Base-by-base conservation (phyloP, 2,888 invertebrate genomes). In the Mesochorus sp. region DNA sequence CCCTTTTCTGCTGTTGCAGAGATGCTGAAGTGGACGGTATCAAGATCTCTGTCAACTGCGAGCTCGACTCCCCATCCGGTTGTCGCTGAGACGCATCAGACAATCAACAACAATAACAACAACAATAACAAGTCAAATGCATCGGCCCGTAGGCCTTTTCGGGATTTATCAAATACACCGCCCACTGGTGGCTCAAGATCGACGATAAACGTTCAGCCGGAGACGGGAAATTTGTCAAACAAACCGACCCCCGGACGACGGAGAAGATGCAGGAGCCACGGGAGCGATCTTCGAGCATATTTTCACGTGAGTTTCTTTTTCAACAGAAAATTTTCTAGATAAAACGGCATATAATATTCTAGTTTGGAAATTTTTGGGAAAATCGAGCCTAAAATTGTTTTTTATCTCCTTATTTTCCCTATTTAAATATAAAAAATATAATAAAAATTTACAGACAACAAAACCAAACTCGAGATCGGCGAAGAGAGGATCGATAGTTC, bases 11-110 rank as follows among this genome's bases (percentile, higher is more conserved):
- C n/a, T 31, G n/a, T 6, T 70, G 59, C 78, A 89, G 87, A 88
- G 76, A 91, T 91, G 90, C 86, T 91, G 79, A 91, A 91, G 89
- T 91, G 90, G 91, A 91, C 91, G 80, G 90, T 91, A 74, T 91
- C 91, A 77, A 90, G 91, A 84, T 90, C 91, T 44, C 84, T 91
- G 84, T 91, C 91, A 70, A 87, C 88, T 57, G 87, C 86, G 76
- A 87, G 86, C 82, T 88, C 90, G 83, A 90, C 91, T 59, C 90
- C 90, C 68, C 91, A 90, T 75, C 84, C 85, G 47, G 86, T 86
- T 28, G 83, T 87, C 57, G 76, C 83, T 34, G 64, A 86, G 76
- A 24, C 76, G 17, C 73, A 76, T 57, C 73, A 70, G 42, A 70
- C 80, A 12, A 79, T 75, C 42, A 78, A 61, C 67, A 74, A 77